Evolutionary conservation across 2,797 vertebrate genomes (phyloP).

Genomic region (Pyrrhura leucotis): DNA sequence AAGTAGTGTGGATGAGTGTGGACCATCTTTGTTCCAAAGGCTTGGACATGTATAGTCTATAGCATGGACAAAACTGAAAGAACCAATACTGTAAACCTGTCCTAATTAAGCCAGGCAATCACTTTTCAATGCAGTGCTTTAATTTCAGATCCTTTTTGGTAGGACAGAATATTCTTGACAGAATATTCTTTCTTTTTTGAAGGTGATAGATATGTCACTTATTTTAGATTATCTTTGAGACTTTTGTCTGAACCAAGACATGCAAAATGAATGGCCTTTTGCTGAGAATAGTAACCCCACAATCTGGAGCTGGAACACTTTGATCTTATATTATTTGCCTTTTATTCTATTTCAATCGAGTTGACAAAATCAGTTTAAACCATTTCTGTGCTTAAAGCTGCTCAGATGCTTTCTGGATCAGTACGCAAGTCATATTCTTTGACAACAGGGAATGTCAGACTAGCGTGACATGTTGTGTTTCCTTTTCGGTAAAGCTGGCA

Average conservation of each 20-base stretch:
- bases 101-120: not conserved
- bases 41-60: not conserved
- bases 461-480: conserved; percentile 56
- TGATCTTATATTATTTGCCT: conserved; percentile 23
- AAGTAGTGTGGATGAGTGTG: not conserved
- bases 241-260: not conserved
- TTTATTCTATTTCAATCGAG: conserved; percentile 25
- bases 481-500: conserved; percentile 57
- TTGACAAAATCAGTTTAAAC: conserved; percentile 27
- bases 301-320: conserved; percentile 49
- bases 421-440: conserved; percentile 20
- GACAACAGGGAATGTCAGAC: conserved; percentile 55
- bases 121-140: not conserved
- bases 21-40: not conserved
- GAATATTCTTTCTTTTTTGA: not conserved
- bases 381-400: conserved; percentile 28
- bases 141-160: not conserved
- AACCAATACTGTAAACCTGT: not conserved
- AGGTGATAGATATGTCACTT: conserved; percentile 22
- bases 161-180: not conserved
- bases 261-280: conserved; percentile 33
- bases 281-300: not conserved
- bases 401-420: conserved; percentile 56
- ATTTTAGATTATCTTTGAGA: conserved; percentile 23
- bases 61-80: not conserved